Conservation (phyloP, 2,797 vertebrate genomes). For the Carapus acus region DNA sequence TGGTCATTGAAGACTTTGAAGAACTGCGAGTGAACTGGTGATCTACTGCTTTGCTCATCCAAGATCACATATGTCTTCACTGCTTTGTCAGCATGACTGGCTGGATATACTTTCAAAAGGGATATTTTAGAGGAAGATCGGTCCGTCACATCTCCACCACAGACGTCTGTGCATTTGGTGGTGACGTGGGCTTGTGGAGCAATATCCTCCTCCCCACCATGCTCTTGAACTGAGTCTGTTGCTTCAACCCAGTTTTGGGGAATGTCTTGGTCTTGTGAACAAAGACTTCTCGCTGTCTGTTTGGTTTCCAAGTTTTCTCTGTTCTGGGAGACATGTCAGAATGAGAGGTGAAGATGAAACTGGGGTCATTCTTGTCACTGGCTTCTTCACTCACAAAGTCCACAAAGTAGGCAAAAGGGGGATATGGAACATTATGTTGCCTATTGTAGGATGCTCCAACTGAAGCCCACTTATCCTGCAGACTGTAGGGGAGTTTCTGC, state of each 20-base stretch:
- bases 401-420: conserved; percentile 35
- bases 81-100: conserved; percentile 1
- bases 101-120: conserved; percentile 24
- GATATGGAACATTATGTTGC: background rate
- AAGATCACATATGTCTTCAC: conserved; percentile 22
- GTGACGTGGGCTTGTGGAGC: background rate
- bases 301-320: conserved; percentile 12
- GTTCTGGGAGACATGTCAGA: conserved; percentile 3
- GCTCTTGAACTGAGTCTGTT: background rate
- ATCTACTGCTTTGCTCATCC: conserved; percentile 31
- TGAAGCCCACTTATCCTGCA: conserved; percentile 39
- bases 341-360: conserved; percentile 22
- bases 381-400: conserved; percentile 37
- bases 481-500: background rate
- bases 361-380: conserved; percentile 30
- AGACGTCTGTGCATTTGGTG: conserved; percentile 13
- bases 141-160: conserved; percentile 5
- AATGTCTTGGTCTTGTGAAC: conserved; percentile 21
- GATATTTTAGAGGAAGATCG: conserved; percentile 25
- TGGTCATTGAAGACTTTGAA: conserved; percentile 26
- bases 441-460: conserved; percentile 29
- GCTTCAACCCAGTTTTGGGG: conserved; percentile 1
- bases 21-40: conserved; percentile 17
- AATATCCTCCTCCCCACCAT: background rate
- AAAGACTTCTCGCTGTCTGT: conserved; percentile 11